These are phyloP conservation scores for Mionectes olivaceus DNA, from an alignment of 2,797 vertebrate genomes.

Conservation along the genomic window DNA sequence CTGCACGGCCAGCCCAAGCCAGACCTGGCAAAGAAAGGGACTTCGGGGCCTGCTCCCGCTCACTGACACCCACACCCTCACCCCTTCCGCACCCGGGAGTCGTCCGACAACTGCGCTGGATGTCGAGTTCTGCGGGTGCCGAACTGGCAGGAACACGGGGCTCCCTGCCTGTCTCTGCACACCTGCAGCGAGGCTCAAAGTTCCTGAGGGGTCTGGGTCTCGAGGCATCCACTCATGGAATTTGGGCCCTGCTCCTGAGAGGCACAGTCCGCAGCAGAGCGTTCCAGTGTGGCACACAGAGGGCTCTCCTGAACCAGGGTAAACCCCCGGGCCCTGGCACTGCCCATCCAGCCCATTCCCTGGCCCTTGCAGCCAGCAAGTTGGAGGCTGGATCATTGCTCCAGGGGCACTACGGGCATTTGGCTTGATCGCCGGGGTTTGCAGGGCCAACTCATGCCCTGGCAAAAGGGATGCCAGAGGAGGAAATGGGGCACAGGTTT, in stretches of 20 bases:
- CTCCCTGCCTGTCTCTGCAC: not conserved
- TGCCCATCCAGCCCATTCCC: no score
- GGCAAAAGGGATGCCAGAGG: not conserved
- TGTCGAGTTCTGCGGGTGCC: not conserved
- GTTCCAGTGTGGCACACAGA: not conserved
- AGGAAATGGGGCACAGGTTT: not conserved
- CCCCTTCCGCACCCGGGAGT: not conserved
- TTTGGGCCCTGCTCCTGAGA: not conserved
- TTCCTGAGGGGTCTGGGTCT: not conserved
- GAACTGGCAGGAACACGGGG: not conserved
- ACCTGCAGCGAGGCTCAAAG: no score
- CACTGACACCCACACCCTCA: not conserved
- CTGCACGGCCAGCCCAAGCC: no score
- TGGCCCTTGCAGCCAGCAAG: not conserved
- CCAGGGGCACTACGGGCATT: accelerated
- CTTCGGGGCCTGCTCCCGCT: accelerated
- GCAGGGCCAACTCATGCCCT: accelerated
- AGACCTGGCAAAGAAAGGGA: not conserved
- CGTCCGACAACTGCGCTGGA: not conserved
- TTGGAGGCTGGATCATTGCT: not conserved
- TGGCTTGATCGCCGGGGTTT: not conserved
- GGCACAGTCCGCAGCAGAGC: not conserved
- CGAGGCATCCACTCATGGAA: accelerated
- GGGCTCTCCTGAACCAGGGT: not conserved
- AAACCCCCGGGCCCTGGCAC: accelerated